phyloP scores from a whole-genome alignment of 2,888 invertebrate species.

The Sinotaia quadrata region DNA sequence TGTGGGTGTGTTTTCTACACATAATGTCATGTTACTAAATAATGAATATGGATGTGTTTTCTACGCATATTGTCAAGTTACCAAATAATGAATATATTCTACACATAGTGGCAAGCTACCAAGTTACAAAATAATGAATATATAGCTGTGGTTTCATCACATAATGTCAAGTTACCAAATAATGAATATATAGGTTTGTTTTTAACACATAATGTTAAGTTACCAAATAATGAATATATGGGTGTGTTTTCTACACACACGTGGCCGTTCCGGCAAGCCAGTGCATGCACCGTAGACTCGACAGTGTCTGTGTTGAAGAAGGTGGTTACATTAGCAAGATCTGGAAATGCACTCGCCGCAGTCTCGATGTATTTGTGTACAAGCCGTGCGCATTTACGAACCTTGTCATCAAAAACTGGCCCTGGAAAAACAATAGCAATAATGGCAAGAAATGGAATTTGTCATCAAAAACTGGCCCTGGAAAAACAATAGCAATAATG shows the following conservation, averaged over 20 bases:
- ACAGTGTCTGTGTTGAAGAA: conserved; percentile 40
- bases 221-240: conserved; percentile 50
- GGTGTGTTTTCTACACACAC: conserved; percentile 52
- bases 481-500: neutral
- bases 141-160: too few species aligned
- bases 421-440: too few species aligned
- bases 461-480: conserved; percentile 40
- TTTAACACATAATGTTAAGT: too few species aligned
- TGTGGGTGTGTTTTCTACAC: conserved; percentile 49
- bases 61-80: too few species aligned
- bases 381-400: conserved; percentile 34
- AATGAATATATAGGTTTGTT: conserved; percentile 49
- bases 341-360: conserved; percentile 32
- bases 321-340: conserved; percentile 26
- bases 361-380: conserved; percentile 30
- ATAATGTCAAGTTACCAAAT: too few species aligned
- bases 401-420: conserved; percentile 38
- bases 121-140: too few species aligned
- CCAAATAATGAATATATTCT: too few species aligned
- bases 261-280: conserved; percentile 47
- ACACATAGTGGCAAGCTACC: too few species aligned
- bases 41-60: too few species aligned
- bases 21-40: too few species aligned
- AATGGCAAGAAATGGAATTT: too few species aligned
- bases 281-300: conserved; percentile 46